Conservation (phyloP, 2,797 vertebrate genomes). For the Parotocinclus haroldoi region DNA sequence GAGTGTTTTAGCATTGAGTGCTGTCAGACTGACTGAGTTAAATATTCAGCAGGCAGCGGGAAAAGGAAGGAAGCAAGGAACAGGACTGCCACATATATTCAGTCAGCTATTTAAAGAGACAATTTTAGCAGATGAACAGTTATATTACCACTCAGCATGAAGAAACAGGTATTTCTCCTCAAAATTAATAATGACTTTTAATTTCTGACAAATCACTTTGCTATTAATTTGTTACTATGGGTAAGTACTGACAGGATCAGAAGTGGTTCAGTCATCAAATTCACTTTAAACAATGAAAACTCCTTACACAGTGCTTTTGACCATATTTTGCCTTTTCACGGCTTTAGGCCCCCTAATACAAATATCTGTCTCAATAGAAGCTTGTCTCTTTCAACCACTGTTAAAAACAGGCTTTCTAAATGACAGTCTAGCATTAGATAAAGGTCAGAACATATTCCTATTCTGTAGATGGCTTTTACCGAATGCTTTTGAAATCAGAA, state of each 20-base stretch:
- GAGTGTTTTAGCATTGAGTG: slow-evolving; percentile 77
- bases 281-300: background rate
- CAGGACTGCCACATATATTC: slow-evolving; percentile 14
- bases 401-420: slow-evolving; percentile 47
- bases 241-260: background rate
- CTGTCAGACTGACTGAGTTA: slow-evolving; percentile 73
- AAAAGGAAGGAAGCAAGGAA: slow-evolving; percentile 5
- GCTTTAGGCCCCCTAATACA: slow-evolving; percentile 2
- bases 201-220: background rate
- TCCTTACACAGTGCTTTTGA: background rate
- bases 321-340: slow-evolving; percentile 13
- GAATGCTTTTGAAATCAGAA: too few species aligned
- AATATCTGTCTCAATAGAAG: background rate
- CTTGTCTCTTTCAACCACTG: background rate
- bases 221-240: background rate
- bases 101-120: slow-evolving; percentile 23
- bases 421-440: slow-evolving; percentile 65
- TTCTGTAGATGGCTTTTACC: slow-evolving; percentile 31
- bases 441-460: slow-evolving; percentile 66
- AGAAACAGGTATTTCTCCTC: slow-evolving; percentile 10
- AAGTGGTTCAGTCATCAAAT: background rate
- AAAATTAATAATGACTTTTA: slow-evolving; percentile 1
- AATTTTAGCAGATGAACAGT: slow-evolving; percentile 18
- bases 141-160: slow-evolving; percentile 6
- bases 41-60: slow-evolving; percentile 61